Conservation (phyloP, 1,140 invertebrate species). For the Drosophila biarmipes region DNA sequence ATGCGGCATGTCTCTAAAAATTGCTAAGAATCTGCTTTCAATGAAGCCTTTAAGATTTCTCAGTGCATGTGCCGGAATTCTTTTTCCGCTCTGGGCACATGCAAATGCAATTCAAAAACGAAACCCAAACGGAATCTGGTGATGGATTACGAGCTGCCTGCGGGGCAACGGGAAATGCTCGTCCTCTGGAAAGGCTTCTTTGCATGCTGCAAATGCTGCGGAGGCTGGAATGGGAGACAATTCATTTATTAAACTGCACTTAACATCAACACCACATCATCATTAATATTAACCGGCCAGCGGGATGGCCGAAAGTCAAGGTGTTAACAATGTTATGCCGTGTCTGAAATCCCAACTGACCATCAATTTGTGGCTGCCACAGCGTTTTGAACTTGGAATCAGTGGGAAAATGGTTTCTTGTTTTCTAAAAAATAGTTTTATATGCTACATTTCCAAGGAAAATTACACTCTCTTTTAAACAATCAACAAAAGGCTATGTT, state of each 20-base stretch:
- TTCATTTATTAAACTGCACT: conserved; percentile 84
- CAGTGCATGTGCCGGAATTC: not conserved
- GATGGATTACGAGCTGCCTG: conserved; percentile 66
- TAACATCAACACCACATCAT: conserved; percentile 84
- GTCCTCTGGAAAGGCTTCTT: conserved; percentile 10
- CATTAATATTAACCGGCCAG: conserved; percentile 64
- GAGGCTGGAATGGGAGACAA: conserved; percentile 58
- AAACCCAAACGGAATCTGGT: conserved; percentile 50
- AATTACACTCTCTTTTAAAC: no score
- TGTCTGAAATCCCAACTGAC: conserved; percentile 26
- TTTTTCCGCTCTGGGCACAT: conserved; percentile 28
- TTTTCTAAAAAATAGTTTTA: not conserved
- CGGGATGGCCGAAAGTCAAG: conserved; percentile 28
- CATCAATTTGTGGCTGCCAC: conserved; percentile 30
- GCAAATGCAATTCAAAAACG: conserved; percentile 66
- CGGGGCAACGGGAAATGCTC: conserved; percentile 45
- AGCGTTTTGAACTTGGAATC: conserved; percentile 25
- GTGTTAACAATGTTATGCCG: conserved; percentile 38
- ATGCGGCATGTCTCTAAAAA: no score
- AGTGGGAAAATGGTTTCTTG: no score
- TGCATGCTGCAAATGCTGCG: conserved; percentile 20
- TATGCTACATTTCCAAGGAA: no score
- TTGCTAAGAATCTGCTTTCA: no score
- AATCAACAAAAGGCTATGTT: no score
- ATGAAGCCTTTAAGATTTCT: not conserved